Conservation (phyloP, 2,797 vertebrate genomes). For the Mormyrops boulengeri region DNA sequence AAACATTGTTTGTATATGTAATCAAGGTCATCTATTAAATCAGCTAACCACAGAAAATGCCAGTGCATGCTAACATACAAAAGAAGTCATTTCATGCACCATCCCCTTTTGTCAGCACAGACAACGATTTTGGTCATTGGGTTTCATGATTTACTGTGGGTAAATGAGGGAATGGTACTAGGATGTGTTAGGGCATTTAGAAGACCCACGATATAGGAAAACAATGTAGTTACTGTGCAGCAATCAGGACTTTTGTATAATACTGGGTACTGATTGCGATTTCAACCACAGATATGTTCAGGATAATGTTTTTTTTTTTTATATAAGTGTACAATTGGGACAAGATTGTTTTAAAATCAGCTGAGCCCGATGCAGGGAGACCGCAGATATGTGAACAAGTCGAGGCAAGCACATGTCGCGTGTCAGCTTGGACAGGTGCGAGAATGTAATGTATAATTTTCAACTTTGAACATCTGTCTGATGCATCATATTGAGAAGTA, state of each 20-base stretch:
- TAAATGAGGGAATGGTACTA: conserved; percentile 1
- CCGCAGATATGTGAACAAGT: background rate
- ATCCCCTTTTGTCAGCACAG: background rate
- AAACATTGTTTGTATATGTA: background rate
- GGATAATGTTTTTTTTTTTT: background rate
- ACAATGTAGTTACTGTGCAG: conserved; percentile 4
- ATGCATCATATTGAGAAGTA: background rate
- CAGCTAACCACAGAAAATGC: background rate
- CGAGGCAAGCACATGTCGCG: background rate
- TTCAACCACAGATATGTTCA: background rate
- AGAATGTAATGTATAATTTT: background rate
- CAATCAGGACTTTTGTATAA: background rate
- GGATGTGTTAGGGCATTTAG: conserved; percentile 1
- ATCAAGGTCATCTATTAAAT: background rate
- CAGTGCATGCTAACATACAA: background rate
- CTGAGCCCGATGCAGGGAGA: background rate
- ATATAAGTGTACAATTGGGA: background rate
- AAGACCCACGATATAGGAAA: background rate
- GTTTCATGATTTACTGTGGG: background rate
- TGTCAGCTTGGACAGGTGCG: background rate
- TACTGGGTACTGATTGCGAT: background rate
- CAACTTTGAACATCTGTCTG: background rate
- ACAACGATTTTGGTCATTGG: conserved; percentile 4
- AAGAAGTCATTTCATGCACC: background rate
- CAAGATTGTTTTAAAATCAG: background rate